Evolutionary conservation across 2,113 vertebrate genomes (phyloP).

Genomic region (Lycaon pictus): DNA sequence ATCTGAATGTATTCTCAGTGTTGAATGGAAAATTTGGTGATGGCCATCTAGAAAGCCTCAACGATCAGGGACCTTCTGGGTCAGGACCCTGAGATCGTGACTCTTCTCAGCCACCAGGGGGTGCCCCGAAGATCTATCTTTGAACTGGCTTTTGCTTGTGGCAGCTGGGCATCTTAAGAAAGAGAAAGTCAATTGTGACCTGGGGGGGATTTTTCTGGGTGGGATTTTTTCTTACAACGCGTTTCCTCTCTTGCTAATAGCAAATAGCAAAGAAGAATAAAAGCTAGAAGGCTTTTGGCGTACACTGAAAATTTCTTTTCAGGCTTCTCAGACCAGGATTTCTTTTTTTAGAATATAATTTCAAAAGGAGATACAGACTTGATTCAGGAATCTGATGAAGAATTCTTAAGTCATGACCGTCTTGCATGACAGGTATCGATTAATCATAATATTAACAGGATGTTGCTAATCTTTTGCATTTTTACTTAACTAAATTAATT

Average conservation of each 20-base stretch:
- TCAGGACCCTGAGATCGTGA: not conserved
- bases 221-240: not conserved
- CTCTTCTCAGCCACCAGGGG: conserved; percentile 69
- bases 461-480: conserved; percentile 2
- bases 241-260: not conserved
- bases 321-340: not conserved
- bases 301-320: not conserved
- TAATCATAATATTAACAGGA: not conserved
- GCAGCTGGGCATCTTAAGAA: not conserved
- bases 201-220: not conserved
- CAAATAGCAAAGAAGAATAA: not conserved
- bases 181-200: not conserved
- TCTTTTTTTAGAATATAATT: not conserved
- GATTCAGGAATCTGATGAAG: not conserved
- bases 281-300: not conserved
- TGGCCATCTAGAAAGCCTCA: not conserved
- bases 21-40: not conserved
- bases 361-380: not conserved
- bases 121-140: not conserved
- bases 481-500: not conserved
- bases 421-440: not conserved
- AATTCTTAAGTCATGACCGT: not conserved
- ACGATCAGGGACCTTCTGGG: not conserved
- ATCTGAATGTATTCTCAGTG: not conserved
- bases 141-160: not conserved